These are phyloP conservation scores for Dascyllus trimaculatus DNA, from an alignment of 2,113 vertebrate genomes.

Conservation along the genomic window DNA sequence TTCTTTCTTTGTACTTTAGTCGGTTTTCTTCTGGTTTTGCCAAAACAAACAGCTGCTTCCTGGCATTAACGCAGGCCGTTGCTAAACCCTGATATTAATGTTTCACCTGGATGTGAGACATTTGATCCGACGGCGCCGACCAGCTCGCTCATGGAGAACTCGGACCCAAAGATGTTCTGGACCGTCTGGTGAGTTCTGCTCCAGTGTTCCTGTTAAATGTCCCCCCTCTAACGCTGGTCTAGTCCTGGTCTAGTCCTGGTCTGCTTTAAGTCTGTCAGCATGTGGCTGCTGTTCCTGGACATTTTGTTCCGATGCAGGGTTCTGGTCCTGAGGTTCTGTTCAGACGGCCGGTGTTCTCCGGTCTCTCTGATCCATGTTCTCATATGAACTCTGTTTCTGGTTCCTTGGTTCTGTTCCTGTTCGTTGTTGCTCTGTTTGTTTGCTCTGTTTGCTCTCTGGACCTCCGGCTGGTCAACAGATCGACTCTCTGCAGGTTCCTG, in stretches of 20 bases:
- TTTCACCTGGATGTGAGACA: slow-evolving; percentile 58
- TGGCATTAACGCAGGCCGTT: slow-evolving; percentile 69
- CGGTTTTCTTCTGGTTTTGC: slow-evolving; percentile 54
- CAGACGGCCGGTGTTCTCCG: slow-evolving; percentile 1
- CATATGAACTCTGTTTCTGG: slow-evolving; percentile 19
- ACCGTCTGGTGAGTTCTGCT: slow-evolving; percentile 59
- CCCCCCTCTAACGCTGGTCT: background rate
- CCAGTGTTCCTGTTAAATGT: background rate
- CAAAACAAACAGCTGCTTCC: slow-evolving; percentile 78
- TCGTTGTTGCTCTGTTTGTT: slow-evolving; percentile 48
- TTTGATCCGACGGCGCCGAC: slow-evolving; percentile 18
- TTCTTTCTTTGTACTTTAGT: background rate
- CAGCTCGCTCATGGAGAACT: slow-evolving; percentile 2
- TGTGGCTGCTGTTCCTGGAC: background rate
- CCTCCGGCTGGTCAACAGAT: slow-evolving; percentile 53
- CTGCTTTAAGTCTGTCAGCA: background rate
- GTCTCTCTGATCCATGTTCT: background rate
- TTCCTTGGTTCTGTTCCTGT: slow-evolving; percentile 44
- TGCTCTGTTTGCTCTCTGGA: slow-evolving; percentile 70
- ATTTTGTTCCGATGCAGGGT: background rate
- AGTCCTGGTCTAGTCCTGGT: rapidly evolving
- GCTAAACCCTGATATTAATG: slow-evolving; percentile 59
- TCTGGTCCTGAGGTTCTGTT: background rate
- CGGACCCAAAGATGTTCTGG: slow-evolving; percentile 46
- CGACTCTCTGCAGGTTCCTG: slow-evolving; percentile 51